Evolutionary conservation across 1,140 invertebrate genomes (phyloP).

Genomic region (Heliconius hewitsoni): DNA sequence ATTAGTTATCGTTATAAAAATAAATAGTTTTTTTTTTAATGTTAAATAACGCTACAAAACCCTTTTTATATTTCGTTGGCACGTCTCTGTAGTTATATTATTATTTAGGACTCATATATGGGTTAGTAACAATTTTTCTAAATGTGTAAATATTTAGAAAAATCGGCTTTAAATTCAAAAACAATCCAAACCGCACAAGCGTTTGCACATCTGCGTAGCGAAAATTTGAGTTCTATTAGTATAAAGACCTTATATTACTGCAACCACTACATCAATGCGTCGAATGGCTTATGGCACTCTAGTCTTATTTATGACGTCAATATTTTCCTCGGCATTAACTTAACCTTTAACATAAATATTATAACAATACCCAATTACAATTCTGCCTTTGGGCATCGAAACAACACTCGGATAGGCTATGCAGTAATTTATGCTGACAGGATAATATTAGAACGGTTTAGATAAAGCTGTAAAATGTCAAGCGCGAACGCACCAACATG

Average conservation of each 20-base stretch:
- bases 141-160: too few species aligned
- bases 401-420: conserved; percentile 41
- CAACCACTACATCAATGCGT: background rate
- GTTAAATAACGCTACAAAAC: too few species aligned
- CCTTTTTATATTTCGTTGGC: too few species aligned
- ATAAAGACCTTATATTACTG: background rate
- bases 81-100: background rate
- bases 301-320: conserved; percentile 19
- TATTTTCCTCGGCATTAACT: conserved; percentile 23
- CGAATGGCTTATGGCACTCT: background rate
- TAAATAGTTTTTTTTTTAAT: background rate
- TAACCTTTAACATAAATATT: conserved; percentile 40
- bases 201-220: conserved; percentile 1
- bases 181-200: background rate
- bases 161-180: background rate
- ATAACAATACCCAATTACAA: conserved; percentile 40
- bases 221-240: background rate
- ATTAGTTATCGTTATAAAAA: background rate
- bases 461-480: conserved; percentile 53
- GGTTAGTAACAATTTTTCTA: background rate
- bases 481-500: conserved; percentile 39
- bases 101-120: background rate
- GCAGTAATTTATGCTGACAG: conserved; percentile 52
- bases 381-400: conserved; percentile 37
- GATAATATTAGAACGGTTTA: conserved; percentile 48